Evolutionary conservation across 1,140 invertebrate species (phyloP), one percentile per base, ranked within the genome.

Genomic region (Acromyrmex heyeri): DNA sequence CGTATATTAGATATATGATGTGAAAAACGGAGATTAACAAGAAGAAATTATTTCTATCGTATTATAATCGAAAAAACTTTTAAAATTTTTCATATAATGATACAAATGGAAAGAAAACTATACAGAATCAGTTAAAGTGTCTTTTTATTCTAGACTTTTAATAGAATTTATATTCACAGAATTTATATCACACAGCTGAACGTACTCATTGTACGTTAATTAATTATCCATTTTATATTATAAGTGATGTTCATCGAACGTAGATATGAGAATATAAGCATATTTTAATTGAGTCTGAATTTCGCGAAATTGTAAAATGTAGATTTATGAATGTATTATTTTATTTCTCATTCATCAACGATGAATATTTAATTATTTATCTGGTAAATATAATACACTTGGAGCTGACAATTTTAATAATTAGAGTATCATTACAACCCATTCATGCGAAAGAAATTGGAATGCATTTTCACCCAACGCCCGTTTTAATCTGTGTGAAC

Each of bases 281-380:
- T 50, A 61, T 83, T 73, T 83, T 73, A 83, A 83, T 83, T 82
- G 27, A 82, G 72, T 21, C 27, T 83, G 7, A 83, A 73, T 62
- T 50, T 21, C 38, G 8, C 30, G 12, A 73, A 83, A 61, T 34
- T 73, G n/a, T 72, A 73, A 83, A 83, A 75, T 50, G 18, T 34
- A 61, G 44, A 83, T 75, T 83, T 75, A 75, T 83, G 27, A 62
- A 7, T 24, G 24, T 24, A 24, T 27, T 61, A 83, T 83, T 83
- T 83, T 61, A 75, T 59, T 18, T 57, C 18, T 48, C 38, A 61
- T 73, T 61, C 27, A 73, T 34, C 21, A 38, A 79, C 76, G 3
- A 14, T 27, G 10, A 5, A 18, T 48, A 27, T 44, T 44, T 59
- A 83, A 83, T 75, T 73, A 73, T 83, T 83, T 83, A 83, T 75